Conservation (phyloP, 2,888 invertebrate species). For the Auanema freiburgensis region DNA sequence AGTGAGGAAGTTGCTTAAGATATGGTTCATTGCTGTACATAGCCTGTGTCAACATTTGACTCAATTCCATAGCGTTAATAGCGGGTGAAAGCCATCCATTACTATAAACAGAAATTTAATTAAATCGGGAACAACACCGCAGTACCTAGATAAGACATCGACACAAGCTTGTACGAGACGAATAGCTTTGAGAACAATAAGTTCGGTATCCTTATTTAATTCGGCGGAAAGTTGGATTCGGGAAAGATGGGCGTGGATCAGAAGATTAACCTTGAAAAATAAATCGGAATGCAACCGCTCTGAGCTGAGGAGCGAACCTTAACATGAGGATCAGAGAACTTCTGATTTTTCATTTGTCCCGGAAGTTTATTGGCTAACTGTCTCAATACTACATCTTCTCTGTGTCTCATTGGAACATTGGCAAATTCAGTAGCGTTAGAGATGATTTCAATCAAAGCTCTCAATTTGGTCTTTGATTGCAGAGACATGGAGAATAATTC, state of each 20-base stretch:
- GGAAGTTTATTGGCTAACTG: slow-evolving; percentile 70
- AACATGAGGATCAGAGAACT: slow-evolving; percentile 92
- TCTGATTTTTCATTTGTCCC: slow-evolving; percentile 76
- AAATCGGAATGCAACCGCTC: not conserved
- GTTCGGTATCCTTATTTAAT: slow-evolving; percentile 90
- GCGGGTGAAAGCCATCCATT: slow-evolving; percentile 98
- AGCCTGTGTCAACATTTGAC: slow-evolving; percentile 99
- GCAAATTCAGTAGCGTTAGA: slow-evolving; percentile 96
- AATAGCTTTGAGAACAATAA: slow-evolving; percentile 73
- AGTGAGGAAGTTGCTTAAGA: slow-evolving; percentile 93
- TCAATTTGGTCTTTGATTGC: slow-evolving; percentile 93
- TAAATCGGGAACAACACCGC: not conserved
- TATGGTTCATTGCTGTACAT: slow-evolving; percentile 99
- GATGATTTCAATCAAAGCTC: slow-evolving; percentile 94
- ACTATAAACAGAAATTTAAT: slow-evolving; percentile 67
- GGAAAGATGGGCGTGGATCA: slow-evolving; percentile 93
- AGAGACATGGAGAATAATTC: slow-evolving; percentile 95
- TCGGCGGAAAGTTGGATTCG: slow-evolving; percentile 92
- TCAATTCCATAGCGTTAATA: slow-evolving; percentile 97
- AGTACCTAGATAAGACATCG: slow-evolving; percentile 75
- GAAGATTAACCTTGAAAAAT: slow-evolving; percentile 74
- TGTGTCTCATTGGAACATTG: slow-evolving; percentile 87
- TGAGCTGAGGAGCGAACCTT: slow-evolving; percentile 71
- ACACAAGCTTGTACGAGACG: slow-evolving; percentile 79
- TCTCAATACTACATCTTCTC: slow-evolving; percentile 82